A percentile compares a stretch with the other conserved stretches of the same genome.
Evolutionary conservation across 2,113 vertebrate species (phyloP).

Genomic region (Podarcis muralis): DNA sequence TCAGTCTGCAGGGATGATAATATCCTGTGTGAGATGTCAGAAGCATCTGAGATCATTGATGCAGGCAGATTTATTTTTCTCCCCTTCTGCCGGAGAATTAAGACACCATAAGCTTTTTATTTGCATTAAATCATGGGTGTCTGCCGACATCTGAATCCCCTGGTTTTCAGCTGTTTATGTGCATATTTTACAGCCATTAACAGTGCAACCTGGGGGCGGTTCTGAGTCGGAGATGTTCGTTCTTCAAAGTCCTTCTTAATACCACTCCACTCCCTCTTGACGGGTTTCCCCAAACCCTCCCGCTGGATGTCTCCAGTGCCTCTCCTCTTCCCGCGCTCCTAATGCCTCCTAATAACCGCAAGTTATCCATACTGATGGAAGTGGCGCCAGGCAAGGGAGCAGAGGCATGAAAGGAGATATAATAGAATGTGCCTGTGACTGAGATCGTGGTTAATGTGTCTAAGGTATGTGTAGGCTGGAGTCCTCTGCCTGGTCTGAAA

Average conservation of each 20-base stretch:
- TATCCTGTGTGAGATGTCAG: slow-evolving; percentile 62
- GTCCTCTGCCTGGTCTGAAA: background rate
- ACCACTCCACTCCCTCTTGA: background rate
- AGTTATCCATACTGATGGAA: background rate
- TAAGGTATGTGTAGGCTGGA: background rate
- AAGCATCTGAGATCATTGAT: slow-evolving; percentile 56
- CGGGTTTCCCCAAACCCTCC: background rate
- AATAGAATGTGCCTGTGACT: background rate
- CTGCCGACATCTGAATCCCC: slow-evolving; percentile 54
- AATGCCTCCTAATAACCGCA: background rate
- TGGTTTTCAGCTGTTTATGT: slow-evolving; percentile 60
- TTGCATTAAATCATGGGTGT: slow-evolving; percentile 59
- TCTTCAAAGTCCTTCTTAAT: background rate
- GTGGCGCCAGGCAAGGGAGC: background rate
- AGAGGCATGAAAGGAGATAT: background rate
- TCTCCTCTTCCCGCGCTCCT: background rate
- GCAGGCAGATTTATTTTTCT: slow-evolving; percentile 60
- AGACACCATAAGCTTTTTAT: slow-evolving; percentile 68
- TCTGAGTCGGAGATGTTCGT: background rate
- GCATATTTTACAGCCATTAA: slow-evolving; percentile 32
- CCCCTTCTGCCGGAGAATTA: slow-evolving; percentile 54
- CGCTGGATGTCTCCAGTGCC: background rate
- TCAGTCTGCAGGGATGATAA: slow-evolving; percentile 53
- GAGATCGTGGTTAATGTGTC: background rate
- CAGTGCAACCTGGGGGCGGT: background rate